A percentile compares a stretch with the other conserved stretches of the same genome.
phyloP scores from a whole-genome alignment of 2,888 invertebrate genomes.

The Teleogryllus oceanicus region DNA sequence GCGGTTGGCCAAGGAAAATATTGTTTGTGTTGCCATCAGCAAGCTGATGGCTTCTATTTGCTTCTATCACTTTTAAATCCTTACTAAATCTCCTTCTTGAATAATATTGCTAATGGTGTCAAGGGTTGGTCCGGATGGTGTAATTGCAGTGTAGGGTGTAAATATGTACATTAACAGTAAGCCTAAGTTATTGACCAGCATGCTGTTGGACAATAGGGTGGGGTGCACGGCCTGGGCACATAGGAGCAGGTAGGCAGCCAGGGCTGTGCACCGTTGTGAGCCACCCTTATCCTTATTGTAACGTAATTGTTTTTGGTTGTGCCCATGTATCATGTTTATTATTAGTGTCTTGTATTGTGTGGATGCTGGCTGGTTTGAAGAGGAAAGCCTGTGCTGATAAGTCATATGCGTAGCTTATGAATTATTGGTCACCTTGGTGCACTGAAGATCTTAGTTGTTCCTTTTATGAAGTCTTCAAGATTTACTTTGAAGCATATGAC shows the following conservation, averaged over 20 bases:
- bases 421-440: not conserved
- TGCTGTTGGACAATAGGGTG: not conserved
- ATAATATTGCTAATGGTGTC: constrained; percentile 3
- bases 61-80: not conserved
- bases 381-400: constrained; percentile 12
- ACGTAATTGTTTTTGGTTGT: not conserved
- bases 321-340: not conserved
- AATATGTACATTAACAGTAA: constrained; percentile 10
- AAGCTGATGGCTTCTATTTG: constrained; percentile 18
- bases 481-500: not conserved
- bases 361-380: constrained; percentile 18
- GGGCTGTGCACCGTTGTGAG: not conserved
- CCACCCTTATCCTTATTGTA: not conserved
- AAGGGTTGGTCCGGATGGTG: constrained; percentile 7
- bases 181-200: not conserved
- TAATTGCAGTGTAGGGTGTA: constrained; percentile 2
- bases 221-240: not conserved
- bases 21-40: not conserved
- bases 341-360: not conserved
- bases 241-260: constrained; percentile 2
- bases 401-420: constrained; percentile 2
- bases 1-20: constrained; percentile 1
- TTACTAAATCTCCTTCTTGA: constrained; percentile 18
- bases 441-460: not conserved
- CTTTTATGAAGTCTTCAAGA: not conserved